A percentile compares a stretch with the other conserved stretches of the same genome.
phyloP scores from a whole-genome alignment of 2,797 vertebrate genomes.

The Pseudochromis fuscus region DNA sequence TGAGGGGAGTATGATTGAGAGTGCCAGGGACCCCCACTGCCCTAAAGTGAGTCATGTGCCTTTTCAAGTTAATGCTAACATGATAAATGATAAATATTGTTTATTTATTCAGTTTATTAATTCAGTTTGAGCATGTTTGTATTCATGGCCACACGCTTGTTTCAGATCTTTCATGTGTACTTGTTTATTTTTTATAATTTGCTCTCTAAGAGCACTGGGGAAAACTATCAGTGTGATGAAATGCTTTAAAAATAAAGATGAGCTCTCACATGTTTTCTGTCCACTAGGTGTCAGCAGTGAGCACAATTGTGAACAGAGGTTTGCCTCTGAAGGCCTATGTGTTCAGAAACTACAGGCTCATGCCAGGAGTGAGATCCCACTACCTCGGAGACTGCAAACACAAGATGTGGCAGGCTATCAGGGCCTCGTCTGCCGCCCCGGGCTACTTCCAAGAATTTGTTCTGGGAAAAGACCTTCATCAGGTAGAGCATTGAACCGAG shows the following conservation, averaged over 20 bases:
- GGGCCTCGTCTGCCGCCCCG: constrained; percentile 95
- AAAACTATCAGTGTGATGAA: neutral
- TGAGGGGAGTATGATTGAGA: constrained; percentile 93
- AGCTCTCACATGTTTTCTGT: constrained; percentile 7
- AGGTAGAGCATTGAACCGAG: constrained; percentile 81
- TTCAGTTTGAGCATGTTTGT: neutral
- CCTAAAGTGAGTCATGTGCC: constrained; percentile 88
- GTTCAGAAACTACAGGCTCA: constrained; percentile 96
- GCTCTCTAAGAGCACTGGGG: neutral
- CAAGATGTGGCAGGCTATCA: constrained; percentile 96
- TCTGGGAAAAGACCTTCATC: constrained; percentile 93
- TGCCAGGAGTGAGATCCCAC: constrained; percentile 93
- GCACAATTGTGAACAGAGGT: constrained; percentile 95
- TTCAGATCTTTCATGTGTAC: neutral
- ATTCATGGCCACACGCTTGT: neutral
- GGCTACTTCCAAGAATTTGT: constrained; percentile 97
- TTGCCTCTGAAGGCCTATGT: constrained; percentile 92
- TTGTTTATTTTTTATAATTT: no score
- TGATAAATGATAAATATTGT: neutral
- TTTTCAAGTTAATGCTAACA: neutral
- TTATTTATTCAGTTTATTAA: neutral
- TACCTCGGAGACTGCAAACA: constrained; percentile 92
- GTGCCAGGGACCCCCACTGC: constrained; percentile 90
- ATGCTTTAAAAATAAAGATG: neutral
- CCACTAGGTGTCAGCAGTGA: constrained; percentile 94